Base-by-base conservation (phyloP, 2,888 invertebrate species). In the Dolomedes plantarius region DNA sequence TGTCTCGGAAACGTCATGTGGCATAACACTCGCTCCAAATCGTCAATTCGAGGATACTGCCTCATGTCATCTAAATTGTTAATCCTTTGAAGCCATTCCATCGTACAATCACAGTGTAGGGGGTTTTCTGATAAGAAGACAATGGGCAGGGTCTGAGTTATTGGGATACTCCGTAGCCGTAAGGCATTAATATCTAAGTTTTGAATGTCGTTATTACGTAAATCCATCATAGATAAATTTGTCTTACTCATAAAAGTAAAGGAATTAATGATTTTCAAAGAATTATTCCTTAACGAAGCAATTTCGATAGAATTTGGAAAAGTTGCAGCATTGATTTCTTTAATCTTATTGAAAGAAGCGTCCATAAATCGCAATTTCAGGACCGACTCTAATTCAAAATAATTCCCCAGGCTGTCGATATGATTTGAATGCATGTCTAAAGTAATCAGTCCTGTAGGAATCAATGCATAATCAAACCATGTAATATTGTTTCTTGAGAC, bases 191-290 rank as follows among this genome's bases (percentile, higher is more conserved):
- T 94, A 92, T 97, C 97, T 94, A 97, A 94, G 90, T 95, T 95
- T 90, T 95, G 95, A 90, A 97, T 95, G 91, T 96, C 95, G 93
- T 97, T 97, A 90, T 97, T 96, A 92, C 96, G 97, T 90, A 97
- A 94, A 93, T 97, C 97, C 90, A 97, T 97, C 90, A 96, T 93
- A 78, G 96, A 96, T 90, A 97, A 93, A 92, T 97, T 97, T 89
- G 94, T 93, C 93, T 97, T 97, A 92, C 95, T 95, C 91, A 96
- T 94, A 92, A 97, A 97, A 87, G 97, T 95, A 91, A 97, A 96
- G 72, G 96, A 95, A 91, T 96, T 97, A 88, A 97, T 95, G 90
- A 93, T 93, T 89, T 94, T 94, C 91, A 97, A 96, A 90, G 95
- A 93, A 93, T 97, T 97, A 92, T 97, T 96, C 92, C 97, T 96